Evolutionary conservation across 1,140 invertebrate species (phyloP).

Genomic region (Zaprionus inermis): DNA sequence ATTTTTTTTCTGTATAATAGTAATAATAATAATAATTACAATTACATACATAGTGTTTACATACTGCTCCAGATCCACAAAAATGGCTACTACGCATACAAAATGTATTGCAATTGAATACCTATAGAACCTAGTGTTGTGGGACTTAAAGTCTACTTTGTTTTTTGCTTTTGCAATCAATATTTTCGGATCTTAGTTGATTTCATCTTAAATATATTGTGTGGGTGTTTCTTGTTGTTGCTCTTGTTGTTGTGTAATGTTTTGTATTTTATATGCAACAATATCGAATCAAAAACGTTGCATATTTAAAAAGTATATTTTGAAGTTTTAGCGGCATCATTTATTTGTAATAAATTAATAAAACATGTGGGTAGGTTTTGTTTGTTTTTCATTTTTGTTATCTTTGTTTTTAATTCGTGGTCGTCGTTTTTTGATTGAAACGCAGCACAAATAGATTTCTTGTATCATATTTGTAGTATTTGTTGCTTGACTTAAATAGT

Average conservation of each 20-base stretch:
- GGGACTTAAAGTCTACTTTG: constrained; percentile 76
- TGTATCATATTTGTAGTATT: constrained; percentile 30
- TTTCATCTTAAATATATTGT: constrained; percentile 48
- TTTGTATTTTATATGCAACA: constrained; percentile 33
- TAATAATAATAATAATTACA: constrained; percentile 78
- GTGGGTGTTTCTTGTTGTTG: constrained; percentile 40
- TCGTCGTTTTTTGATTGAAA: constrained; percentile 47
- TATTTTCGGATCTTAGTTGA: constrained; percentile 47
- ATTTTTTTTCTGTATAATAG: constrained; percentile 66
- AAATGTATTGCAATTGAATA: constrained; percentile 76
- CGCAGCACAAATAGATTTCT: constrained; percentile 31
- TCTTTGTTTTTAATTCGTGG: constrained; percentile 32
- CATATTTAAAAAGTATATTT: constrained; percentile 36
- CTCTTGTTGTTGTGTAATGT: constrained; percentile 9
- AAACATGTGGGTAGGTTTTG: constrained; percentile 57
- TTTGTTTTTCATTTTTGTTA: constrained; percentile 35
- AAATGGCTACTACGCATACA: constrained; percentile 77
- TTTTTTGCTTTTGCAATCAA: constrained; percentile 54
- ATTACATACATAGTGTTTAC: constrained; percentile 71
- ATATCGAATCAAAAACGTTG: constrained; percentile 46
- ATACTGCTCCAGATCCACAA: constrained; percentile 76
- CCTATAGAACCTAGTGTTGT: constrained; percentile 66
- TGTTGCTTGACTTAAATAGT: constrained; percentile 51
- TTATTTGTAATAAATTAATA: constrained; percentile 80
- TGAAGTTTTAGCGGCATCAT: constrained; percentile 65